Percentiles rank a stretch among this genome's conserved stretches.
Conservation (phyloP, 2,797 vertebrate genomes). For the Syngnathus acus region DNA sequence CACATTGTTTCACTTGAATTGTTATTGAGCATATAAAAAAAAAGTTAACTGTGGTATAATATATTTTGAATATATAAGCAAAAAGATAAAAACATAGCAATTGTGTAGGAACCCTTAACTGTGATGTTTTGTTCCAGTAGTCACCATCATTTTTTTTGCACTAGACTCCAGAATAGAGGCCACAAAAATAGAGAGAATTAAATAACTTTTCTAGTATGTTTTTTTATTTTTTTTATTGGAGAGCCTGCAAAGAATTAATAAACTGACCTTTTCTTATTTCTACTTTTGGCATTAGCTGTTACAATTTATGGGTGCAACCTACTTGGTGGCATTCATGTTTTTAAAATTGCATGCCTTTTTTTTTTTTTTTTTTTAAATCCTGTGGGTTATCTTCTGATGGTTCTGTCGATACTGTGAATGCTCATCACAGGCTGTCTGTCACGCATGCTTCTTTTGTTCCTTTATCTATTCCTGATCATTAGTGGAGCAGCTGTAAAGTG, state of each 20-base stretch:
- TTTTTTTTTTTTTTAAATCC: background rate
- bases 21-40: background rate
- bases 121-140: background rate
- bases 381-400: background rate
- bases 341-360: background rate
- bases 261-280: background rate
- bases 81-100: background rate
- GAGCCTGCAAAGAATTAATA: background rate
- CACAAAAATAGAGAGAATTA: background rate
- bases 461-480: background rate
- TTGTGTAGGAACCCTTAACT: background rate
- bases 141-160: background rate
- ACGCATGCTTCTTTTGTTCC: conserved; percentile 2
- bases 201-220: background rate
- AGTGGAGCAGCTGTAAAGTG: conserved; percentile 4
- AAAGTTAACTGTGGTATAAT: background rate
- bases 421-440: background rate
- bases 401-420: background rate
- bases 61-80: background rate
- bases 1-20: conserved; percentile 18
- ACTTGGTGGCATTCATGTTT: no score
- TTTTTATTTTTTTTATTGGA: background rate
- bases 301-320: no score
- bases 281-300: no score
- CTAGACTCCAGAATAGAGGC: background rate